Evolutionary conservation across 1,140 invertebrate species (phyloP).

Genomic region (Nymphalis io): DNA sequence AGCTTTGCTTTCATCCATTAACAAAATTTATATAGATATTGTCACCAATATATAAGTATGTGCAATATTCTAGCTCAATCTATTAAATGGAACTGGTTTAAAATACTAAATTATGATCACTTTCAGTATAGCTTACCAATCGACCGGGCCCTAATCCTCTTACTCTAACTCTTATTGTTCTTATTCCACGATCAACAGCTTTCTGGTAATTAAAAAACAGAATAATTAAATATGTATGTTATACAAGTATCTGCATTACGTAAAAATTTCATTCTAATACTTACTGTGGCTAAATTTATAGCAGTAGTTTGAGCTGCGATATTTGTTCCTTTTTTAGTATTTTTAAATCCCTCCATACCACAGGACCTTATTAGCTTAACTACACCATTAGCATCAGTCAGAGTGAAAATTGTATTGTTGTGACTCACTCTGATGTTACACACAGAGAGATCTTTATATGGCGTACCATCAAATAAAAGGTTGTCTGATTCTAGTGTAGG

Average conservation of each 20-base stretch:
- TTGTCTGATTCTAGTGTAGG: constrained; percentile 87
- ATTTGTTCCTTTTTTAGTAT: constrained; percentile 96
- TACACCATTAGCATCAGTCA: constrained; percentile 86
- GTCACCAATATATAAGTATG: too few species aligned
- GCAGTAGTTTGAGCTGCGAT: constrained; percentile 97
- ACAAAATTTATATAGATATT: too few species aligned
- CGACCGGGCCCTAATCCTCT: constrained; percentile 92
- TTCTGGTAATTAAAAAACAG: constrained; percentile 81
- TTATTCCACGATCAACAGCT: constrained; percentile 86
- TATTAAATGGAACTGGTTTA: too few species aligned
- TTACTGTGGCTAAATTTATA: constrained; percentile 83
- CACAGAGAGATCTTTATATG: constrained; percentile 90
- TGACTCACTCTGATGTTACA: constrained; percentile 89
- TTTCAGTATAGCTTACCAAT: constrained; percentile 83
- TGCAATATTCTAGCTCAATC: too few species aligned
- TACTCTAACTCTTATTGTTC: constrained; percentile 87
- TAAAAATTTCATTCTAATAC: neutral
- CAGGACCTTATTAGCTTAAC: constrained; percentile 85
- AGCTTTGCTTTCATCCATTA: too few species aligned
- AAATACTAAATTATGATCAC: too few species aligned
- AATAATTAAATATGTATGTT: too few species aligned
- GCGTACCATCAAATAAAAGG: constrained; percentile 88
- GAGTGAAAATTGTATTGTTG: constrained; percentile 93
- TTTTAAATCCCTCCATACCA: constrained; percentile 96
- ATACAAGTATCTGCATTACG: neutral